These are phyloP conservation scores for Cetonia aurata DNA, from an alignment of 2,888 invertebrate genomes.

Conservation along the genomic window DNA sequence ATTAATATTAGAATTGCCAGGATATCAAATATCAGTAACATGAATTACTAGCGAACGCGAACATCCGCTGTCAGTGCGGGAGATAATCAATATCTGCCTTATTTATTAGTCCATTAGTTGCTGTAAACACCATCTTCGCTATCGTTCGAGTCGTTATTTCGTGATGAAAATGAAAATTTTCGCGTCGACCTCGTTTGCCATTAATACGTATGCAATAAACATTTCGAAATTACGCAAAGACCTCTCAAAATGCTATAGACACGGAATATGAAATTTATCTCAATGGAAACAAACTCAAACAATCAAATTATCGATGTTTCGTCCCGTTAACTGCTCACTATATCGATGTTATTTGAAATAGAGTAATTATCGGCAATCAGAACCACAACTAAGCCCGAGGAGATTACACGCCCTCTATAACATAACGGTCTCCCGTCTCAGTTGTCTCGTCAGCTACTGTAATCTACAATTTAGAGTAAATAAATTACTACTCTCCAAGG, in stretches of 20 bases:
- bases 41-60: conserved; percentile 4
- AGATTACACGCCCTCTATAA: conserved; percentile 29
- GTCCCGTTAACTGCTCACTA: background rate
- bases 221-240: no score
- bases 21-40: conserved; percentile 1
- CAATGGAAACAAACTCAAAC: background rate
- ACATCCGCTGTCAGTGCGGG: conserved; percentile 6
- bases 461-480: conserved; percentile 34
- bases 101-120: conserved; percentile 12
- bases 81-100: conserved; percentile 18
- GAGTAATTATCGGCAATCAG: conserved; percentile 15
- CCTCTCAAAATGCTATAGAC: no score
- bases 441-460: conserved; percentile 11
- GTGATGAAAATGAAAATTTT: no score
- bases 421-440: background rate
- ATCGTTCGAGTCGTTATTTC: background rate
- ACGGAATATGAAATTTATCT: no score
- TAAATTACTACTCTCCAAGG: conserved; percentile 19
- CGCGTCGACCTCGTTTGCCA: no score
- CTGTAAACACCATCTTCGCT: background rate
- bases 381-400: conserved; percentile 1
- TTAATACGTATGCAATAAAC: no score
- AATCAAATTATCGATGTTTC: conserved; percentile 11
- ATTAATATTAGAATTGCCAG: background rate
- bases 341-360: conserved; percentile 24